Percentiles rank a stretch among this genome's conserved stretches.
phyloP scores from a whole-genome alignment of 2,113 vertebrate genomes.

The Spermophilus dauricus region DNA sequence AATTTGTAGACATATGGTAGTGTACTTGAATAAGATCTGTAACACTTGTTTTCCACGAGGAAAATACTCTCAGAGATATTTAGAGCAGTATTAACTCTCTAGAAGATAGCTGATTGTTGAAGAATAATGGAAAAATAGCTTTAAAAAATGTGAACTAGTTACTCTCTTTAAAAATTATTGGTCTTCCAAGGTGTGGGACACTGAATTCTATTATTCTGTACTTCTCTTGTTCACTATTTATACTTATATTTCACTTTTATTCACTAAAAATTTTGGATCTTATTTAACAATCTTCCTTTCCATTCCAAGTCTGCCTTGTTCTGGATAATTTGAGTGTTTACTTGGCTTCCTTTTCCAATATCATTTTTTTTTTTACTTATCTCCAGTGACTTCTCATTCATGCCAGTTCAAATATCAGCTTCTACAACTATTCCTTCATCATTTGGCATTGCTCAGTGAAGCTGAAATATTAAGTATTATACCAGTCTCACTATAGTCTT shows the following conservation, averaged over 20 bases:
- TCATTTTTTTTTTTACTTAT: not conserved
- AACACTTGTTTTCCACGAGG: slow-evolving; percentile 44
- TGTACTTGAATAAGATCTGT: slow-evolving; percentile 39
- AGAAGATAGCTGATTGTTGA: slow-evolving; percentile 45
- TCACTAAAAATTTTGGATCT: not conserved
- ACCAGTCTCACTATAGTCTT: not conserved
- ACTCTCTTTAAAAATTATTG: not conserved
- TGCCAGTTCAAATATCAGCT: not conserved
- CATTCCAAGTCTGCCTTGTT: not conserved
- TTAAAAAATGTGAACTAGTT: slow-evolving; percentile 44
- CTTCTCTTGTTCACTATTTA: not conserved
- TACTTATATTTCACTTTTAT: not conserved
- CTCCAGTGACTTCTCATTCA: not conserved
- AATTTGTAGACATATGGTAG: slow-evolving; percentile 52
- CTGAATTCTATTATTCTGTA: not conserved
- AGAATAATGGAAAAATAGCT: slow-evolving; percentile 11
- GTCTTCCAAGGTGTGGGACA: not conserved
- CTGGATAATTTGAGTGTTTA: not conserved
- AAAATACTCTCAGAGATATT: slow-evolving; percentile 27
- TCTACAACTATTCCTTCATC: not conserved
- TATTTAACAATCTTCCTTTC: not conserved
- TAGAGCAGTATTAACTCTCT: not conserved
- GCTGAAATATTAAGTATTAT: not conserved
- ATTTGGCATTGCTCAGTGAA: not conserved
- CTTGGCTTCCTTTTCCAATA: not conserved